Evolutionary conservation across 2,888 invertebrate genomes (phyloP).

Genomic region (Yponomeuta malinellus): DNA sequence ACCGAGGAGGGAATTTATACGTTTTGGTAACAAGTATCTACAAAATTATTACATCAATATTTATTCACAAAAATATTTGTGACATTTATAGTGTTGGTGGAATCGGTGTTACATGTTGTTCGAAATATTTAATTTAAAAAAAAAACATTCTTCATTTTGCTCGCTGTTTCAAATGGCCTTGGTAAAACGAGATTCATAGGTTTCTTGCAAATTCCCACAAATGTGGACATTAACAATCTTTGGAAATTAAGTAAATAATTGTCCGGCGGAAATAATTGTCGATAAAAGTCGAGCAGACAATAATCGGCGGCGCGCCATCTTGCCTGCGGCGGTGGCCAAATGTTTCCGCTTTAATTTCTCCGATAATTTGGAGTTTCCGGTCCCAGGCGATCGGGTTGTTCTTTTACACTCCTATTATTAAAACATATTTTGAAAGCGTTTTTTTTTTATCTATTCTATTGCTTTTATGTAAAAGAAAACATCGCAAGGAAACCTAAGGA

Average conservation of each 20-base stretch:
- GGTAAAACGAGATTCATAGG: too few relatives aligned
- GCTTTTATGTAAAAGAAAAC: too few relatives aligned
- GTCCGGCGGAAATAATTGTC: constrained; percentile 60
- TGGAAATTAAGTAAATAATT: constrained; percentile 38
- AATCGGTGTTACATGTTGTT: too few relatives aligned
- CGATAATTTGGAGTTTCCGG: constrained; percentile 73
- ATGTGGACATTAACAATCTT: neutral
- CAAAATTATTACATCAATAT: too few relatives aligned
- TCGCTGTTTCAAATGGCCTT: too few relatives aligned
- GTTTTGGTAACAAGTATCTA: too few relatives aligned
- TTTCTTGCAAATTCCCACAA: too few relatives aligned
- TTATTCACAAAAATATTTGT: too few relatives aligned
- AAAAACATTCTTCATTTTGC: too few relatives aligned
- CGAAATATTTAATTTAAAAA: too few relatives aligned
- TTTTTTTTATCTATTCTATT: neutral
- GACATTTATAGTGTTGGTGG: too few relatives aligned
- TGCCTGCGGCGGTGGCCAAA: constrained; percentile 73
- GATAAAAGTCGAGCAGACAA: constrained; percentile 69
- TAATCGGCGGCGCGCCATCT: constrained; percentile 67
- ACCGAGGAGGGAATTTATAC: too few relatives aligned
- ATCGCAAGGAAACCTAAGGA: neutral
- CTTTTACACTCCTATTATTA: neutral
- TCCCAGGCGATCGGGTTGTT: constrained; percentile 32
- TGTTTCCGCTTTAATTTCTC: constrained; percentile 77
- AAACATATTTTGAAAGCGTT: neutral